A percentile compares a stretch with the other conserved stretches of the same genome.
Evolutionary conservation across 2,113 vertebrate species (phyloP).

Genomic region (Seriola dumerili): DNA sequence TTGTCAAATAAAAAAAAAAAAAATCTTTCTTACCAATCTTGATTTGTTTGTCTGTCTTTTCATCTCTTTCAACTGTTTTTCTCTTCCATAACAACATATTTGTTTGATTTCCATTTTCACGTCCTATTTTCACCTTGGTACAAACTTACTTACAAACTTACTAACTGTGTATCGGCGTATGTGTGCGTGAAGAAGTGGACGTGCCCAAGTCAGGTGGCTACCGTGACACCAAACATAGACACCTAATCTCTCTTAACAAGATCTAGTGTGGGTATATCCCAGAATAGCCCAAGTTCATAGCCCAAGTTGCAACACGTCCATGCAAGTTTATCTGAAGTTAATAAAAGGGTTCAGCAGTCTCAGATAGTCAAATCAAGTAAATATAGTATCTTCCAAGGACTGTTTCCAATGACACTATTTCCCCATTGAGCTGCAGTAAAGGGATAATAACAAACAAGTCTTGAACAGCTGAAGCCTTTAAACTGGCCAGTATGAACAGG

Average conservation of each 20-base stretch:
- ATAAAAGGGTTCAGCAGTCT: too few relatives aligned
- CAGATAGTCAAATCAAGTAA: too few relatives aligned
- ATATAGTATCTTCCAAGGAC: too few relatives aligned
- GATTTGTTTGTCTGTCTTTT: slow-evolving; percentile 72
- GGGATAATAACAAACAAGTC: too few relatives aligned
- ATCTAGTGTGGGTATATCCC: slow-evolving; percentile 42
- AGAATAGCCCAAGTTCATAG: slow-evolving; percentile 48
- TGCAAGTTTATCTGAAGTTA: too few relatives aligned
- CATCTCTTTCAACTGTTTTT: slow-evolving; percentile 25
- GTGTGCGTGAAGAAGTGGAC: slow-evolving; percentile 6
- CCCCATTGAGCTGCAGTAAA: background rate
- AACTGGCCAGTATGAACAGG: too few relatives aligned
- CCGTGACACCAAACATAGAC: slow-evolving; percentile 46
- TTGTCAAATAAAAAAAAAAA: slow-evolving; percentile 76
- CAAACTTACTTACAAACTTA: background rate
- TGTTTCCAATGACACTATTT: background rate
- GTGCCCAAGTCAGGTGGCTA: slow-evolving; percentile 19
- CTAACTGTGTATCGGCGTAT: slow-evolving; percentile 2
- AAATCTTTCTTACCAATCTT: slow-evolving; percentile 58
- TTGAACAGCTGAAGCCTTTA: too few relatives aligned
- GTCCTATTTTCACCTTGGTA: background rate
- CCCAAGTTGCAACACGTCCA: background rate
- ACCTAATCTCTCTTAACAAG: slow-evolving; percentile 75
- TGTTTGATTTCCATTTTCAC: background rate
- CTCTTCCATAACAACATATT: background rate